phyloP scores from a whole-genome alignment of 1,140 invertebrate species.

The Aphaenogaster ashmeadi region DNA sequence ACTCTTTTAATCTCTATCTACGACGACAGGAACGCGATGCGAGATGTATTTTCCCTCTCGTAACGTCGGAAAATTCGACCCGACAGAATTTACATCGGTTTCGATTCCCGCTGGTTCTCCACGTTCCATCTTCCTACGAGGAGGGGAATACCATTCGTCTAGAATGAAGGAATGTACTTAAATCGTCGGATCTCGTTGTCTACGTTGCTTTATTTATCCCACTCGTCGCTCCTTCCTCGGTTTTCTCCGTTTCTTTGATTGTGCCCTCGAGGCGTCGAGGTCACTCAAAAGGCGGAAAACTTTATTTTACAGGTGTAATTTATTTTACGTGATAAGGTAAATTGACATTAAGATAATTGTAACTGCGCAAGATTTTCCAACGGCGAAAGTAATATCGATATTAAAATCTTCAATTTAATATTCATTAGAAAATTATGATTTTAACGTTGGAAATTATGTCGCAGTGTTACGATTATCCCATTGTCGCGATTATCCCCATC shows the following conservation, averaged over 20 bases:
- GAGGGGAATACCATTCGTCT: background rate
- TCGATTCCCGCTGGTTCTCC: slow-evolving; percentile 12
- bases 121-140: slow-evolving; percentile 24
- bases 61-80: background rate
- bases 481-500: background rate
- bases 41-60: background rate
- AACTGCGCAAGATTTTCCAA: background rate
- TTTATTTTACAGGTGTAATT: slow-evolving; percentile 8
- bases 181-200: slow-evolving; percentile 50
- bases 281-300: background rate
- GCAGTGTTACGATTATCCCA: background rate
- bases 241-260: slow-evolving; percentile 14
- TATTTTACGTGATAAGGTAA: slow-evolving; percentile 1
- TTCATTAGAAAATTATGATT: background rate
- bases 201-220: slow-evolving; percentile 9
- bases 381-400: background rate
- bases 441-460: background rate
- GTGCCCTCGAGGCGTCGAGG: background rate
- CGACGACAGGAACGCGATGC: background rate
- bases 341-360: background rate
- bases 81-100: slow-evolving; percentile 24
- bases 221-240: background rate
- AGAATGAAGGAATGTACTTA: slow-evolving; percentile 49
- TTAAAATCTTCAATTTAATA: background rate
- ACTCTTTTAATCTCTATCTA: background rate